Percentiles rank a stretch among this genome's conserved stretches.
Conservation (phyloP, 2,113 vertebrate species). For the Piliocolobus tephrosceles region DNA sequence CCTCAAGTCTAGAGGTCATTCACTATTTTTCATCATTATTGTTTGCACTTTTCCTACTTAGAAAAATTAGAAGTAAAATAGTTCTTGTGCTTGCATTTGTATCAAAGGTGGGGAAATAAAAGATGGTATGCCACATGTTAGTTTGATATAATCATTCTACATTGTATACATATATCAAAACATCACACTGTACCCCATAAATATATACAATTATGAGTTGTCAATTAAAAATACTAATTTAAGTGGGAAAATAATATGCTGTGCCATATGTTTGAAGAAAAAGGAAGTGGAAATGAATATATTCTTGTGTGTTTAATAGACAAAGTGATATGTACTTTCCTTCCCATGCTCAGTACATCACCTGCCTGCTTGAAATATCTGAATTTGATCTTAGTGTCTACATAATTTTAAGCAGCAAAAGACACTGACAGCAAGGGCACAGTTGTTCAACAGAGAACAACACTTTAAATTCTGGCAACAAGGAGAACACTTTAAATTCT, state of each 20-base stretch:
- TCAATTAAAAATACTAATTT: not conserved
- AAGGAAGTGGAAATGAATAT: not conserved
- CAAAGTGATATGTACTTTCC: not conserved
- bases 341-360: not conserved
- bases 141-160: not conserved
- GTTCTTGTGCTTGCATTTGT: not conserved
- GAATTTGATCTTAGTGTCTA: not conserved
- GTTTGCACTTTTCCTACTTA: not conserved
- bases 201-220: not conserved
- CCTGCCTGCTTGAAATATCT: not conserved
- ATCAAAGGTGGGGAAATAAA: not conserved
- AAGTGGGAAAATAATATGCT: not conserved
- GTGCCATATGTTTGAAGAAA: not conserved
- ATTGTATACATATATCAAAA: not conserved
- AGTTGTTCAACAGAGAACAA: slow-evolving; percentile 1
- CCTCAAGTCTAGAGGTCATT: not conserved
- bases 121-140: not conserved
- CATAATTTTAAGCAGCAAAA: not conserved
- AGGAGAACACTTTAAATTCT: not conserved
- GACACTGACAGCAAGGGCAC: not conserved
- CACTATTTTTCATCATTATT: not conserved
- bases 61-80: slow-evolving; percentile 24
- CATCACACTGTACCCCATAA: not conserved
- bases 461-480: slow-evolving; percentile 3
- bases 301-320: not conserved